Conservation (phyloP, 2,113 vertebrate genomes). For the Oncorhynchus keta region DNA sequence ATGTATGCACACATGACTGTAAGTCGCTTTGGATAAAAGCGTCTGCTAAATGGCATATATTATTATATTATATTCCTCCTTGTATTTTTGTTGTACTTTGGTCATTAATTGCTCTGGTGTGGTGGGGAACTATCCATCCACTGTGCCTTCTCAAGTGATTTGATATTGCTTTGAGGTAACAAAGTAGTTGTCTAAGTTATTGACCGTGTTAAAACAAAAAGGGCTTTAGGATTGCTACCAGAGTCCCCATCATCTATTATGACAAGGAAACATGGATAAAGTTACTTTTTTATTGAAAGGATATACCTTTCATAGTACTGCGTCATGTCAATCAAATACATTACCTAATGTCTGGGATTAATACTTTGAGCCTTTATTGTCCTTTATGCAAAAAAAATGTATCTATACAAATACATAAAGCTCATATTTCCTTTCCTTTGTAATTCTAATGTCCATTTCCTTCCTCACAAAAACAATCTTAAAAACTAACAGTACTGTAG, state of each 20-base stretch:
- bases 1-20: too few relatives aligned
- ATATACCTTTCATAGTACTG: conserved; percentile 38
- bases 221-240: conserved; percentile 43
- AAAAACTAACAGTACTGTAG: conserved; percentile 46
- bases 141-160: conserved; percentile 55
- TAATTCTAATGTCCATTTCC: conserved; percentile 31
- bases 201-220: conserved; percentile 65
- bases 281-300: conserved; percentile 69
- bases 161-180: conserved; percentile 61
- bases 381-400: conserved; percentile 23
- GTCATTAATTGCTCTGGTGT: conserved; percentile 10
- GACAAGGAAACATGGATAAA: conserved; percentile 58
- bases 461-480: conserved; percentile 37
- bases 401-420: conserved; percentile 36
- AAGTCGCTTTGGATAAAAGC: too few relatives aligned
- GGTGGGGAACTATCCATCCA: conserved; percentile 48
- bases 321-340: conserved; percentile 59
- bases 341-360: conserved; percentile 38
- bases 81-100: conserved; percentile 14
- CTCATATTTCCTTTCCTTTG: conserved; percentile 31
- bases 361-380: conserved; percentile 44
- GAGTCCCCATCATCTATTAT: conserved; percentile 48
- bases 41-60: too few relatives aligned
- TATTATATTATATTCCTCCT: too few relatives aligned
- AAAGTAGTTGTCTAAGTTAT: conserved; percentile 59